phyloP scores from a whole-genome alignment of 2,113 vertebrate genomes.

The Sterrhoptilus dennistouni region DNA sequence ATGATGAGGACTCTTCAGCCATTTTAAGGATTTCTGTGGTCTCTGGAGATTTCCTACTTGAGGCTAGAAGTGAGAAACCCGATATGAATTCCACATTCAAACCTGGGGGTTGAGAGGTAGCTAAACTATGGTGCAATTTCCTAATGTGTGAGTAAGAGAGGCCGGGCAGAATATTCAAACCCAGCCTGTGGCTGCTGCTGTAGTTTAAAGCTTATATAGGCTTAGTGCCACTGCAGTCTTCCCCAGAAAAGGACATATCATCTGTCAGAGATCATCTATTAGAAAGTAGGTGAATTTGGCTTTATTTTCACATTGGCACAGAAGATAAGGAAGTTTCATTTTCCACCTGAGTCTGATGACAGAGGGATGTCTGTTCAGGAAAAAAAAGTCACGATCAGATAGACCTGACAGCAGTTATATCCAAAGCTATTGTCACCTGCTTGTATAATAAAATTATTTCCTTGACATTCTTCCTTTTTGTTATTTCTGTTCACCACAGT shows the following conservation, averaged over 20 bases:
- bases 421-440: not conserved
- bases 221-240: not conserved
- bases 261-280: not conserved
- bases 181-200: not conserved
- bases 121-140: not conserved
- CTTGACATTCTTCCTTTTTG: not conserved
- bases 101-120: not conserved
- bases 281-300: not conserved
- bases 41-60: not conserved
- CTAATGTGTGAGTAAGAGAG: not conserved
- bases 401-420: not conserved
- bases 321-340: not conserved
- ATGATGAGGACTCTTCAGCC: not conserved
- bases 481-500: not conserved
- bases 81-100: not conserved
- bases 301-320: not conserved
- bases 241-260: not conserved
- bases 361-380: not conserved
- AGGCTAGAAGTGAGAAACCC: not conserved
- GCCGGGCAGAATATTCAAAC: not conserved
- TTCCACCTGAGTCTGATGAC: not conserved
- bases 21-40: conserved; percentile 42
- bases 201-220: not conserved
- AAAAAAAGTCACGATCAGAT: not conserved
- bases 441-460: not conserved